Base-by-base conservation (phyloP, 2,888 invertebrate species). In the Caenorhabditis sp. region DNA sequence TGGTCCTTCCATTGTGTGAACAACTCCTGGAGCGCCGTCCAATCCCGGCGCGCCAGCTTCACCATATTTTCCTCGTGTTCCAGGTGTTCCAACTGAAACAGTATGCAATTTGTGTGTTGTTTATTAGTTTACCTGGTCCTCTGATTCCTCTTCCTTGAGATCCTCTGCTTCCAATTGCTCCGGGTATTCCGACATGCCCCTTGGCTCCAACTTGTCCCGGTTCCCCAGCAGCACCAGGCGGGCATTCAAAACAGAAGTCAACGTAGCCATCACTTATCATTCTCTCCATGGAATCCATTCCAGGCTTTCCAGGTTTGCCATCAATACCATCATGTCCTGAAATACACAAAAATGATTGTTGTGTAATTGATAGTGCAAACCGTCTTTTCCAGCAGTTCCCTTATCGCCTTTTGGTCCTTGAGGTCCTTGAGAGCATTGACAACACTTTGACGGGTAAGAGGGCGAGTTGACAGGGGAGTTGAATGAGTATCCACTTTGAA, bases 161-260 rank as follows among this genome's bases (percentile, higher is more conserved):
- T 40, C 76, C 76, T 35, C 13, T 24, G 0, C 3, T 5, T 8
- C 76, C 76, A 4, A 40, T n/a, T 13, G 55, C 18, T 56, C 77
- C 77, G 6, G 9, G 15, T 0, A n/a, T n/a, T n/a, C n/a, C n/a
- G n/a, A n/a, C n/a, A n/a, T n/a, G n/a, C n/a, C 77, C 77, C 22
- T 61, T 77, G n/a, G 20, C 22, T 13, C 77, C 77, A 20, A 37
- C 47, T 24, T 24, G 8, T 47, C 77, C 77, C 8, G 77, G 69
- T 18, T 11, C 15, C 3, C 77, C 77, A 8, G 77, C 18, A 8
- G 50, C 18, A 8, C 77, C 77, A 0, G 68, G 68, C 1, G 77
- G 77, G 35, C 77, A 77, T 35, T 77, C 77, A 18, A 77, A 69
- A 18, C 77, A 77, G 11, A 77, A 77, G 32, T 77, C 69, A 13